Evolutionary conservation across 2,888 invertebrate genomes (phyloP), one percentile per base, ranked within the genome.

Genomic region (Agonopterix subpropinquella): DNA sequence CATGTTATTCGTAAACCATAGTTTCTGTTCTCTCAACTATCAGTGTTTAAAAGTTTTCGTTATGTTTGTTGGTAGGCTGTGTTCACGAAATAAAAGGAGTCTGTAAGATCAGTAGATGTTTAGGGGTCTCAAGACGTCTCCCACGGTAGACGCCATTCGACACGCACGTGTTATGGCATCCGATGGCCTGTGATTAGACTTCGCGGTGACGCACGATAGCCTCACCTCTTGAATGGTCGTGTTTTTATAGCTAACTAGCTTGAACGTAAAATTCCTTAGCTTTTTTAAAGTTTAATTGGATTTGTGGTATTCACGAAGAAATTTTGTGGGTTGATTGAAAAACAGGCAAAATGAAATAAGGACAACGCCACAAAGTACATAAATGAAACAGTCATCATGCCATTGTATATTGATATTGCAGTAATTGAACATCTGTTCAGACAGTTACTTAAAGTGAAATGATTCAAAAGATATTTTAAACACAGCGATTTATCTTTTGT

Each of bases 131-230:
- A 55, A 52, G 60, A 45, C 69, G 71, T 85, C 83, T 87, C 86
- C 85, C 87, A 87, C 87, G 86, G 84, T 83, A 77, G 82, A 78
- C 69, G 72, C 75, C 68, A 86, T 87, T 84, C 70, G 83, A 79
- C 75, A 79, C 81, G 84, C 85, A 84, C 87, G 86, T 86, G 86
- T 77, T 74, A 72, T 73, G 69, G 82, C 83, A 86, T 84, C 77
- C 77, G 85, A 87, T 86, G 80, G 73, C 72, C 77, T 60, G 60
- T 74, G 80, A 79, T 79, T 77, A 77, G 64, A 62, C 61, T 64
- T 61, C 56, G 64, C 68, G 76, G 75, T 77, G 81, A 80, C 78
- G 80, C 75, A 77, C 66, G 68, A 68, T 67, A 65, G 64, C 59
- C 56, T 62, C 55, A 60, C 55, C 64, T 60, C 65, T 68, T 79